Percentiles rank a stretch among this genome's conserved stretches.
These are phyloP conservation scores for Aurelia coerulea DNA, from an alignment of 30 jellyfish, hydroid and myxozoan species.

Conservation along the genomic window DNA sequence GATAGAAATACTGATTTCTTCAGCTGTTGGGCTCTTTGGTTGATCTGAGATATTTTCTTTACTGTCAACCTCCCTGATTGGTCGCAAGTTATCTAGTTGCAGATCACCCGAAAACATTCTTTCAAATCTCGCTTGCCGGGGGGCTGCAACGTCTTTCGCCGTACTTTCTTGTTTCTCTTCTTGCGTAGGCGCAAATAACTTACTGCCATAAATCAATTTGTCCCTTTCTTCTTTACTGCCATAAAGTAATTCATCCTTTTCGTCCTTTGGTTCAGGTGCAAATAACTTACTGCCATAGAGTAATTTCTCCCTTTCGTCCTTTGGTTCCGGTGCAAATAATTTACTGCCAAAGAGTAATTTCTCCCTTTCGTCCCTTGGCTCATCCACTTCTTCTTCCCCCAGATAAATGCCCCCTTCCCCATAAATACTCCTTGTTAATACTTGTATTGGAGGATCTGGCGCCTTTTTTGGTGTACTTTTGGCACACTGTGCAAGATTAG, in stretches of 20 bases:
- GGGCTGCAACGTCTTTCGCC: conserved; percentile 11
- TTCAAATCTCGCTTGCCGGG: conserved; percentile 50
- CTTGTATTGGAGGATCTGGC: neutral
- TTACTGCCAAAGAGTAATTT: conserved; percentile 46
- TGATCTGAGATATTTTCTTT: conserved; percentile 56
- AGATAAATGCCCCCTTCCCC: conserved; percentile 80
- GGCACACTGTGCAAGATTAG: conserved; percentile 44
- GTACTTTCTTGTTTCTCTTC: neutral
- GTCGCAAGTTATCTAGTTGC: conserved; percentile 57
- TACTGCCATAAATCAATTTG: neutral
- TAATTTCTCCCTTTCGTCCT: conserved; percentile 53
- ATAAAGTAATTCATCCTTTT: conserved; percentile 27
- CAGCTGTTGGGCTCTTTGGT: conserved; percentile 2
- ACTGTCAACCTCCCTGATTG: conserved; percentile 75
- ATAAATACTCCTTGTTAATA: conserved; percentile 41
- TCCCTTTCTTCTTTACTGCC: conserved; percentile 53
- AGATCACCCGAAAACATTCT: conserved; percentile 54
- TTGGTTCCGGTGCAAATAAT: conserved; percentile 36
- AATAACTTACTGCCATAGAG: conserved; percentile 45
- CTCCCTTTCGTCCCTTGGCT: conserved; percentile 63
- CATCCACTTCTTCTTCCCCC: conserved; percentile 75
- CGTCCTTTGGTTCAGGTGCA: conserved; percentile 37
- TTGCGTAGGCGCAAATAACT: neutral
- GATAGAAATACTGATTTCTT: conserved; percentile 6
- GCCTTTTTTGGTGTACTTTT: conserved; percentile 57